phyloP scores from a whole-genome alignment of 2,113 vertebrate species.

The Alaudala cheleensis region DNA sequence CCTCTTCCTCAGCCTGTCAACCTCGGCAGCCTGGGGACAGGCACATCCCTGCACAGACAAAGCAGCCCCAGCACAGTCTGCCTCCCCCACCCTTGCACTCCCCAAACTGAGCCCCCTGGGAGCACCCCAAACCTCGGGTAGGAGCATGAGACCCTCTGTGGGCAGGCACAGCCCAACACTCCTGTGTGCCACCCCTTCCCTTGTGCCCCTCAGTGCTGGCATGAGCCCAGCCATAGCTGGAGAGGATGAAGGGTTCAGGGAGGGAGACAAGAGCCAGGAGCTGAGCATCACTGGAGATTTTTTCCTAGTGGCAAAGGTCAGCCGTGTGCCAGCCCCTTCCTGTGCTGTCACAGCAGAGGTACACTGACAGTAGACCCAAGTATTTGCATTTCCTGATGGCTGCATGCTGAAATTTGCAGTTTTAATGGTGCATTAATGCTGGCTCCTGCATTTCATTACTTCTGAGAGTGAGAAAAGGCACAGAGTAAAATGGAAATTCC shows the following conservation, averaged over 20 bases:
- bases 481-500: not conserved
- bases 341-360: not conserved
- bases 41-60: not conserved
- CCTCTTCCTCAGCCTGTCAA: not conserved
- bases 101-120: fast-evolving
- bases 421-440: conserved; percentile 55
- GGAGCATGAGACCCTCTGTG: fast-evolving
- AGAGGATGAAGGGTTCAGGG: not conserved
- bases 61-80: not conserved
- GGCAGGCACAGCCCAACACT: not conserved
- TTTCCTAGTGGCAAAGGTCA: not conserved
- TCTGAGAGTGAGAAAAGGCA: not conserved
- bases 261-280: not conserved
- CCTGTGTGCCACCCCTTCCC: not conserved
- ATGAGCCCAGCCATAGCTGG: fast-evolving
- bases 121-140: fast-evolving
- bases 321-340: not conserved
- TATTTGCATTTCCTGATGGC: conserved; percentile 56
- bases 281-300: not conserved
- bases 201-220: not conserved
- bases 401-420: conserved; percentile 40
- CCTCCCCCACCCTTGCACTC: fast-evolving
- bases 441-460: conserved; percentile 58
- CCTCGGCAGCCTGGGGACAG: not conserved
- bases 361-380: not conserved